Conservation (phyloP, 2,888 invertebrate genomes). For the Himalopsyche japonica region DNA sequence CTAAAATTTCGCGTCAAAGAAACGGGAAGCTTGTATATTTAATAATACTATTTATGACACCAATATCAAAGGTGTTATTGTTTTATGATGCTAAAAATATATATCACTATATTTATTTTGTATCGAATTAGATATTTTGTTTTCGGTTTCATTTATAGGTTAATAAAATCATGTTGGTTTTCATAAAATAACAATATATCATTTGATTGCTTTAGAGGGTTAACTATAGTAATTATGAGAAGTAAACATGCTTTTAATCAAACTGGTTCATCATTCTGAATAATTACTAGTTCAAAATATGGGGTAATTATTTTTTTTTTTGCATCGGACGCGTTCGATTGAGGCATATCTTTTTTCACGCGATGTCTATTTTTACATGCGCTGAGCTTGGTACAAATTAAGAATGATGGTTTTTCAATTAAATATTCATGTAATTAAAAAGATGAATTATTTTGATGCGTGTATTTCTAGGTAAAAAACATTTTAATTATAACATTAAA, state of each 20-base stretch:
- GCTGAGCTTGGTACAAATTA: neutral
- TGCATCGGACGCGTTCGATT: neutral
- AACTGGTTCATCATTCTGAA: constrained; percentile 20
- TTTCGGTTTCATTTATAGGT: too few species aligned
- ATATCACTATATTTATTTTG: too few species aligned
- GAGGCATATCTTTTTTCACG: neutral
- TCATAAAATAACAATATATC: too few species aligned
- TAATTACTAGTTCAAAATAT: neutral
- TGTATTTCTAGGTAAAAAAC: neutral
- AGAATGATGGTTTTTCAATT: neutral
- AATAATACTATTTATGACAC: too few species aligned
- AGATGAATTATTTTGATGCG: neutral
- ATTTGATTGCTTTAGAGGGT: neutral
- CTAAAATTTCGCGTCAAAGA: too few species aligned
- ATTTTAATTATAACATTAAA: neutral
- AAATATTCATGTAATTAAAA: neutral
- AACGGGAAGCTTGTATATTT: too few species aligned
- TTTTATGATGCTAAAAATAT: too few species aligned
- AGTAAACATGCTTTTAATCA: constrained; percentile 7
- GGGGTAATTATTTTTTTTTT: neutral
- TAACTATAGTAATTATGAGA: neutral
- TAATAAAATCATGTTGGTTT: too few species aligned
- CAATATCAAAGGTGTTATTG: too few species aligned
- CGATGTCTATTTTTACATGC: neutral
- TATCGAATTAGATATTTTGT: too few species aligned